These are phyloP conservation scores for Aricia artaxerxes DNA, from an alignment of 2,888 invertebrate species.

Conservation along the genomic window DNA sequence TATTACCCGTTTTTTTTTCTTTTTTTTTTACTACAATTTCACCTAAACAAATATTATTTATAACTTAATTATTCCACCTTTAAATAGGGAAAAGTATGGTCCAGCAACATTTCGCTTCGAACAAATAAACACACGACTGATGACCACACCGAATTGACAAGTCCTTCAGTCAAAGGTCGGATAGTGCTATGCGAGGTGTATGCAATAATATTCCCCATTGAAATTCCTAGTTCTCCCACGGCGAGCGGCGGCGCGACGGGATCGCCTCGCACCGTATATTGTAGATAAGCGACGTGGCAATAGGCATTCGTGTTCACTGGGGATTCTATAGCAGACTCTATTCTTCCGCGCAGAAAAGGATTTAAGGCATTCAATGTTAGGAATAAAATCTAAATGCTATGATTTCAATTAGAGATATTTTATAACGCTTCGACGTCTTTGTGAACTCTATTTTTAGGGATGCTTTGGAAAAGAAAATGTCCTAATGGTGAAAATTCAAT, in stretches of 20 bases:
- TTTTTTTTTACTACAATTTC: background rate
- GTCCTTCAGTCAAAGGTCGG: background rate
- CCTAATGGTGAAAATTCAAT: background rate
- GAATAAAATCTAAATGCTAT: slow-evolving; percentile 56
- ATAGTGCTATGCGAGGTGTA: slow-evolving; percentile 39
- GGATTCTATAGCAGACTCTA: slow-evolving; percentile 73
- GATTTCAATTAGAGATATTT: slow-evolving; percentile 47
- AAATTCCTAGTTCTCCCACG: slow-evolving; percentile 53
- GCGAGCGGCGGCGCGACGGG: slow-evolving; percentile 40
- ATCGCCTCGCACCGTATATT: slow-evolving; percentile 59
- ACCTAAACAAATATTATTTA: background rate
- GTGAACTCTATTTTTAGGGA: background rate
- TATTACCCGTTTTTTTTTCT: background rate
- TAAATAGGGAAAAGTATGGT: background rate
- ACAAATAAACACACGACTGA: background rate
- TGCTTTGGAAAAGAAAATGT: background rate
- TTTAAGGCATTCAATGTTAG: slow-evolving; percentile 62
- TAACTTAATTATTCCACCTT: too few species aligned
- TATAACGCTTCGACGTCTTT: background rate
- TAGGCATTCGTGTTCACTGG: slow-evolving; percentile 76
- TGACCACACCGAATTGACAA: background rate
- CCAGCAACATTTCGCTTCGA: background rate
- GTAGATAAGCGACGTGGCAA: slow-evolving; percentile 76
- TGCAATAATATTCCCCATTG: slow-evolving; percentile 60
- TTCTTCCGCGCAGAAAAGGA: slow-evolving; percentile 72